Evolutionary conservation across 2,797 vertebrate species (phyloP).

Genomic region (Cyclopterus lumpus): DNA sequence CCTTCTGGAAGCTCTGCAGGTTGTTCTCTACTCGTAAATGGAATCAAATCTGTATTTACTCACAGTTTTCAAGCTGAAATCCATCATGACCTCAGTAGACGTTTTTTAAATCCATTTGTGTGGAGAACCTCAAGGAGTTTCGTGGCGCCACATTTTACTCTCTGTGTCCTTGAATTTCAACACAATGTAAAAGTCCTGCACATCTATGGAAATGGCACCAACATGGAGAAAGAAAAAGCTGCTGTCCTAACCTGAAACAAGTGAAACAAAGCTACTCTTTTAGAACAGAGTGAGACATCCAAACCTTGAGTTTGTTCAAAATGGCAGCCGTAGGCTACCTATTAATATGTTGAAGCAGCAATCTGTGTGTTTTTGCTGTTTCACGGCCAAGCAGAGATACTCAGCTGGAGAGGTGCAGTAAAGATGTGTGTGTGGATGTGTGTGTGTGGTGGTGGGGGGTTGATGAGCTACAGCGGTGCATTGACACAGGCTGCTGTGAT

Average conservation of each 20-base stretch:
- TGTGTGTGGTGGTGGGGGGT: constrained; percentile 1
- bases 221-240: too few relatives aligned
- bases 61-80: not conserved
- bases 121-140: too few relatives aligned
- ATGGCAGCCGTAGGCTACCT: not conserved
- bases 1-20: not conserved
- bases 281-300: not conserved
- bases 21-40: not conserved
- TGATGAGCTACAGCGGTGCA: constrained; percentile 47
- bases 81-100: not conserved
- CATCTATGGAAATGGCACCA: too few relatives aligned
- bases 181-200: too few relatives aligned
- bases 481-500: constrained; percentile 45
- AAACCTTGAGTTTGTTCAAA: not conserved
- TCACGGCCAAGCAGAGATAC: constrained; percentile 14
- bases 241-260: not conserved
- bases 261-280: not conserved
- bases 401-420: constrained; percentile 27
- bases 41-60: not conserved
- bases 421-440: not conserved
- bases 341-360: not conserved
- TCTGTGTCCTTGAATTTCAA: too few relatives aligned
- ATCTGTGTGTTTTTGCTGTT: not conserved
- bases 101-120: too few relatives aligned
- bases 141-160: too few relatives aligned